These are phyloP conservation scores for Pteronura brasiliensis DNA, from an alignment of 2,113 vertebrate genomes.

Conservation along the genomic window DNA sequence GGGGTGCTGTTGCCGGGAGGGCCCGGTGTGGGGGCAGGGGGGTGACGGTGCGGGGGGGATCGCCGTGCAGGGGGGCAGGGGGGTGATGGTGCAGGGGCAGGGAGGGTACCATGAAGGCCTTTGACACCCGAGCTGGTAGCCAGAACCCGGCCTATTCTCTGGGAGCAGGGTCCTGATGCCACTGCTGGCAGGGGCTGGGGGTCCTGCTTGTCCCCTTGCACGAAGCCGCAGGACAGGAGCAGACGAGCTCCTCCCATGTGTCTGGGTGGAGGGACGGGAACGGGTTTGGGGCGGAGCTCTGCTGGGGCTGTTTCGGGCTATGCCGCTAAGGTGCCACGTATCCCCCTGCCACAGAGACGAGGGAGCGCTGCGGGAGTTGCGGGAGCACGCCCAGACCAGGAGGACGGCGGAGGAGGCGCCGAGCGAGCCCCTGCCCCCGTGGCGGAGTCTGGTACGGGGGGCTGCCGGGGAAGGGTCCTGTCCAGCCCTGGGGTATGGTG, in stretches of 20 bases:
- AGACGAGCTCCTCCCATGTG: not conserved
- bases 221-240: not conserved
- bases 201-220: not conserved
- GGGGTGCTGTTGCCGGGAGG: not conserved
- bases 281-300: not conserved
- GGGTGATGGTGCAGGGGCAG: too few species aligned
- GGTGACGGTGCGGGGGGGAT: fast-evolving
- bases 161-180: not conserved
- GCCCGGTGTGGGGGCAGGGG: not conserved
- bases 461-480: not conserved
- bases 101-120: not conserved
- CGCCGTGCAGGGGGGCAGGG: too few species aligned
- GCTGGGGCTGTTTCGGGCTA: not conserved
- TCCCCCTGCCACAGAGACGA: not conserved
- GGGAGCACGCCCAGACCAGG: not conserved
- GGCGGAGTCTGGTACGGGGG: not conserved
- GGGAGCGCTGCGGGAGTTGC: not conserved
- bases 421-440: not conserved
- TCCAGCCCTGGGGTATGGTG: not conserved
- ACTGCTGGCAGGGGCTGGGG: not conserved
- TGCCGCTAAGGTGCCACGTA: fast-evolving
- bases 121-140: not conserved
- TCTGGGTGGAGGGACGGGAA: not conserved
- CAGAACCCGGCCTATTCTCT: not conserved
- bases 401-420: not conserved